Percentiles rank a stretch among this genome's conserved stretches.
phyloP scores from a whole-genome alignment of 2,113 vertebrate genomes.

The Tyto alba region DNA sequence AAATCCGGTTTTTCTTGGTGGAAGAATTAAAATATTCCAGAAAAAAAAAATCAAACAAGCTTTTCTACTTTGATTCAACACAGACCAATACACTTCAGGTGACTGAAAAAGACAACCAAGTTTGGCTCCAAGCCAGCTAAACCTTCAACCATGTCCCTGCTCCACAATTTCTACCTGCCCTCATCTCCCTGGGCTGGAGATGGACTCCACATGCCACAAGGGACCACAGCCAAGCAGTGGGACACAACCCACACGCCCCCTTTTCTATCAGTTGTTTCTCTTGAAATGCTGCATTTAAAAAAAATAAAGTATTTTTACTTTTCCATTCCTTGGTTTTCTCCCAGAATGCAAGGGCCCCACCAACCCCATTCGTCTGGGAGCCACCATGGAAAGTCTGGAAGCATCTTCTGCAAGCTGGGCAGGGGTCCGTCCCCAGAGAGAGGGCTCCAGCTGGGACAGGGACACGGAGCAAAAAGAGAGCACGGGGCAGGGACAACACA shows the following conservation, averaged over 20 bases:
- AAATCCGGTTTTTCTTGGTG: background rate
- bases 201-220: accelerated
- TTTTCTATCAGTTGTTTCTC: background rate
- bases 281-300: background rate
- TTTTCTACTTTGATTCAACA: background rate
- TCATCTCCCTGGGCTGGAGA: background rate
- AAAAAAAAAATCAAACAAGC: background rate
- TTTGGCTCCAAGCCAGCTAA: background rate
- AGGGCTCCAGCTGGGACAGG: background rate
- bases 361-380: background rate
- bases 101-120: background rate
- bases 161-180: background rate
- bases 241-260: background rate
- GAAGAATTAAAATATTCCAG: conserved; percentile 12
- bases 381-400: background rate
- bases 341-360: background rate
- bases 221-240: background rate
- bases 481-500: background rate
- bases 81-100: background rate
- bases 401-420: background rate
- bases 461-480: background rate
- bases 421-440: background rate
- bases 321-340: accelerated
- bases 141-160: background rate
- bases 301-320: accelerated